phyloP scores from a whole-genome alignment of 2,888 invertebrate genomes.

The Gari tellinella region DNA sequence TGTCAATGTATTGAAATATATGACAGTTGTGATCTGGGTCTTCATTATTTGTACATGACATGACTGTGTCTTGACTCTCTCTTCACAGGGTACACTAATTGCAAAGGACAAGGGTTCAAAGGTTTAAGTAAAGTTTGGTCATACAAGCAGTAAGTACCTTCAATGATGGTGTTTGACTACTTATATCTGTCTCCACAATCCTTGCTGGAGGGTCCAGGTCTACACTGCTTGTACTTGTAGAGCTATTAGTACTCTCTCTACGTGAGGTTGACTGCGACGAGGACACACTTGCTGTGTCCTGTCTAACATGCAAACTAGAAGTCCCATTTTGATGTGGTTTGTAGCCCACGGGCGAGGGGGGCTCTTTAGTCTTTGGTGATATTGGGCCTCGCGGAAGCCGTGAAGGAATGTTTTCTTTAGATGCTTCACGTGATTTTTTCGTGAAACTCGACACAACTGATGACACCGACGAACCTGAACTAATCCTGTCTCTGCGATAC shows the following conservation, averaged over 20 bases:
- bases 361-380: constrained; percentile 18
- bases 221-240: constrained; percentile 17
- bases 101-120: too few species aligned
- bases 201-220: too few species aligned
- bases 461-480: constrained; percentile 52
- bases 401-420: constrained; percentile 41
- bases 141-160: too few species aligned
- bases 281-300: constrained; percentile 24
- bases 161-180: too few species aligned
- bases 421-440: constrained; percentile 42
- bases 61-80: too few species aligned
- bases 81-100: too few species aligned
- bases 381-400: constrained; percentile 38
- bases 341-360: neutral
- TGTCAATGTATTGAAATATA: too few species aligned
- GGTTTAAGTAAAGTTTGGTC: too few species aligned
- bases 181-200: too few species aligned
- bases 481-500: constrained; percentile 44
- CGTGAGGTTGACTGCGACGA: constrained; percentile 35
- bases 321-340: neutral
- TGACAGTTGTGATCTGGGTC: too few species aligned
- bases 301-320: constrained; percentile 3
- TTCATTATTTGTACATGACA: too few species aligned
- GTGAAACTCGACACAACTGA: constrained; percentile 58
- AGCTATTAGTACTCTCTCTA: constrained; percentile 42